Conservation (phyloP, 2,797 vertebrate genomes). For the Schizopygopsis malacanthus region DNA sequence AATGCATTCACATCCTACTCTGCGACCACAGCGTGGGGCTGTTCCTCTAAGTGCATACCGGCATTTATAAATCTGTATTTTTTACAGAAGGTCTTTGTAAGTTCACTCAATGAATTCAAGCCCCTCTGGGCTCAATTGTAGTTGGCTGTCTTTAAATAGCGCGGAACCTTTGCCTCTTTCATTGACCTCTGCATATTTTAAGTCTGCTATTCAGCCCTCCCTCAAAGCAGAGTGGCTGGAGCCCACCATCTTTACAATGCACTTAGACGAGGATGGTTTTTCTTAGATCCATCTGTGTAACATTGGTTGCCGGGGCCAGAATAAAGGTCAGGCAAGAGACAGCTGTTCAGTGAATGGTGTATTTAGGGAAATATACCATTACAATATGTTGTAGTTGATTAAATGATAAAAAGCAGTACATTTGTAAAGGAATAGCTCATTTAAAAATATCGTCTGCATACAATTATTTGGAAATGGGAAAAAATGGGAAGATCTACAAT, state of each 20-base stretch:
- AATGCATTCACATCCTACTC: slow-evolving; percentile 55
- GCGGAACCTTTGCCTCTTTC: slow-evolving; percentile 62
- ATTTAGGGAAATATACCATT: background rate
- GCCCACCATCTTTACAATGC: background rate
- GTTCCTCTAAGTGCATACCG: slow-evolving; percentile 13
- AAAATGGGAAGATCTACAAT: background rate
- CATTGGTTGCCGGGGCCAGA: background rate
- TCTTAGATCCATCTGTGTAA: slow-evolving; percentile 4
- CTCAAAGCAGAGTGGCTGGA: slow-evolving; percentile 24
- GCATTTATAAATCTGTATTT: slow-evolving; percentile 27
- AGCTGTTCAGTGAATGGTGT: slow-evolving; percentile 1
- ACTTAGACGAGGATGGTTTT: background rate
- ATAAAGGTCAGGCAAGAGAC: slow-evolving; percentile 23
- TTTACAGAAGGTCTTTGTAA: slow-evolving; percentile 38
- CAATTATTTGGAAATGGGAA: background rate
- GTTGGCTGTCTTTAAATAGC: slow-evolving; percentile 65
- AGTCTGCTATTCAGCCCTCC: slow-evolving; percentile 22
- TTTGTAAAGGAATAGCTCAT: background rate
- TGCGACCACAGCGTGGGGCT: slow-evolving; percentile 13
- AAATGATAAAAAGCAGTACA: background rate
- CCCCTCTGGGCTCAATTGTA: slow-evolving; percentile 29
- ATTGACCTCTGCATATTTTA: slow-evolving; percentile 54
- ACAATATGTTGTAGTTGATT: background rate
- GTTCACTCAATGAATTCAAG: slow-evolving; percentile 7
- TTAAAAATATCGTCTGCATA: background rate